Percentiles rank a stretch among this genome's conserved stretches.
These are phyloP conservation scores for Rostratula benghalensis DNA, from an alignment of 2,113 vertebrate species.

Conservation along the genomic window DNA sequence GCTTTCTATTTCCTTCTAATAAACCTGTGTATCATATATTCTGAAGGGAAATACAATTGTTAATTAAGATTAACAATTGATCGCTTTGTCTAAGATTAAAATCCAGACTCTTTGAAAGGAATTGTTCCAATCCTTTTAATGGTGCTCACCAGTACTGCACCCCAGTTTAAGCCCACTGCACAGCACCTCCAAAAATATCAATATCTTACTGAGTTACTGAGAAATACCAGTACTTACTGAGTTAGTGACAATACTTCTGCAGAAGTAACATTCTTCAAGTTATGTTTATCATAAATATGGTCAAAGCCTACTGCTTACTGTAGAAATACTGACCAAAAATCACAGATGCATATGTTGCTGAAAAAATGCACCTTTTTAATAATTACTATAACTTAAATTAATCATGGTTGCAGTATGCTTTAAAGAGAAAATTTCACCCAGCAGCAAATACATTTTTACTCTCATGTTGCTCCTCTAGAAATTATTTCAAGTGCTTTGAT, in stretches of 20 bases:
- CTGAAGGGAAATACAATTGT: not conserved
- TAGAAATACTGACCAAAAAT: not conserved
- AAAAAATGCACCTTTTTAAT: not conserved
- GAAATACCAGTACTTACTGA: not conserved
- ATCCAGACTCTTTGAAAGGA: not conserved
- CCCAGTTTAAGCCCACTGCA: not conserved
- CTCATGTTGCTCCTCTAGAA: not conserved
- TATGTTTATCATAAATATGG: not conserved
- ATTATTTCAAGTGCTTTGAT: not conserved
- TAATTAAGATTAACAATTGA: not conserved
- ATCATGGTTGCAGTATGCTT: not conserved
- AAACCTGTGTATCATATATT: not conserved
- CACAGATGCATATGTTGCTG: not conserved
- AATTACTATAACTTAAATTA: not conserved
- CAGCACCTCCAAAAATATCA: not conserved
- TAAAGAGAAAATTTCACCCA: not conserved
- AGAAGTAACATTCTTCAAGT: not conserved
- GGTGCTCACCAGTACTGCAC: not conserved
- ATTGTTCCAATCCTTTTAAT: not conserved
- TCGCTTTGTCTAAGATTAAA: not conserved
- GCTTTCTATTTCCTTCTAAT: not conserved
- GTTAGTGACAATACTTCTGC: not conserved
- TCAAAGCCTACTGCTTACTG: not conserved
- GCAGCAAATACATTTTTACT: not conserved
- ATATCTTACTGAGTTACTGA: not conserved